Evolutionary conservation across 64 coral and sea anemone genomes (phyloP).

Genomic region (Cladopsammia gracilis): DNA sequence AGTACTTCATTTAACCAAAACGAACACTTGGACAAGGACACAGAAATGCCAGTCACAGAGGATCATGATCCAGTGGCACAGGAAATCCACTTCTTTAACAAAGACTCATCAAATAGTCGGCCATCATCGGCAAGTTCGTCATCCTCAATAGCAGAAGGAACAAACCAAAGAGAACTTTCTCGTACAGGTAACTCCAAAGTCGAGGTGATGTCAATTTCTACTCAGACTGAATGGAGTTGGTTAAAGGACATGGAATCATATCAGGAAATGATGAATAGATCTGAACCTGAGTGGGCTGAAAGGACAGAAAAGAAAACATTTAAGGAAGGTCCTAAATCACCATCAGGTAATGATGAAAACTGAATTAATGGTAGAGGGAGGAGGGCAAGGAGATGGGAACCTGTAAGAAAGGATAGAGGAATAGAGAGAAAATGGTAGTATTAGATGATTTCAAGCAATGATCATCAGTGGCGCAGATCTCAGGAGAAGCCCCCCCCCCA

Average conservation of each 20-base stretch:
- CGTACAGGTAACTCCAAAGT: background rate
- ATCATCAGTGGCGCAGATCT: too few species aligned
- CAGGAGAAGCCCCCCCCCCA: too few species aligned
- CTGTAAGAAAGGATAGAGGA: too few species aligned
- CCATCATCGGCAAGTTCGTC: slow-evolving; percentile 44
- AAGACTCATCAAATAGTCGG: slow-evolving; percentile 2
- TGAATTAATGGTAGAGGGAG: too few species aligned
- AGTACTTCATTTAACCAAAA: background rate
- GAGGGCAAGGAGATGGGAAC: too few species aligned
- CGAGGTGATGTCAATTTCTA: slow-evolving; percentile 59
- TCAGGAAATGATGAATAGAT: slow-evolving; percentile 33
- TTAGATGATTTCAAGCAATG: too few species aligned
- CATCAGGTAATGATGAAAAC: slow-evolving; percentile 5
- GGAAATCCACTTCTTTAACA: background rate
- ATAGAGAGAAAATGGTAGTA: too few species aligned
- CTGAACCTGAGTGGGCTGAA: slow-evolving; percentile 50
- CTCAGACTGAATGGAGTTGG: slow-evolving; percentile 86
- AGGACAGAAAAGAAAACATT: slow-evolving; percentile 25
- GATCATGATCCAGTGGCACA: background rate
- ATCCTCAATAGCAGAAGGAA: slow-evolving; percentile 13
- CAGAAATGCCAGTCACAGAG: background rate
- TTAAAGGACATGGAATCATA: slow-evolving; percentile 73
- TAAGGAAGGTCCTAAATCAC: slow-evolving; percentile 45
- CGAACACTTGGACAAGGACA: background rate
- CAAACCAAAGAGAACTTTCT: background rate